A percentile compares a stretch with the other conserved stretches of the same genome.
These are phyloP conservation scores for Tetrax tetrax DNA, from an alignment of 2,113 vertebrate species.

Conservation along the genomic window DNA sequence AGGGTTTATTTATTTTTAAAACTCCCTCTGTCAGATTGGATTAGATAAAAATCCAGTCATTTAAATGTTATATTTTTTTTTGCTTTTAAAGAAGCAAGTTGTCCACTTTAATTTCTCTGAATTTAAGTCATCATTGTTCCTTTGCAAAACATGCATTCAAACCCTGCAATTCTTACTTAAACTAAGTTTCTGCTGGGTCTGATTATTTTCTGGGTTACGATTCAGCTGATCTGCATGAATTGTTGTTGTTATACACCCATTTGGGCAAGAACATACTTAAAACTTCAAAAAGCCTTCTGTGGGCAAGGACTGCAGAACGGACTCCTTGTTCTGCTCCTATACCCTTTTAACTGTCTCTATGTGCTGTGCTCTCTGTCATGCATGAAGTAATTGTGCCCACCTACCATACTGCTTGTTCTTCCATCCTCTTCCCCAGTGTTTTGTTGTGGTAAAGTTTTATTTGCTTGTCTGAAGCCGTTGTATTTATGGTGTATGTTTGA, in stretches of 20 bases:
- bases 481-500: neutral
- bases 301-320: neutral
- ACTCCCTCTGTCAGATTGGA: neutral
- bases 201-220: neutral
- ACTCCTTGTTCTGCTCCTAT: neutral
- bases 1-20: slow-evolving; percentile 49
- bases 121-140: neutral
- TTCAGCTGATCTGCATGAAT: neutral
- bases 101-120: neutral
- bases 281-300: neutral
- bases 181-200: neutral
- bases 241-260: neutral
- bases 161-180: neutral
- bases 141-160: neutral
- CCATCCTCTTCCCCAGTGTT: neutral
- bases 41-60: neutral
- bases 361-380: neutral
- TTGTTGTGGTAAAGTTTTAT: neutral
- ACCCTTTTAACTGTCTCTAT: neutral
- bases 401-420: neutral
- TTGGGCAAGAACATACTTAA: neutral
- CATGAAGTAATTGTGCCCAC: neutral
- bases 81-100: slow-evolving; percentile 6
- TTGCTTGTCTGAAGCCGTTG: fast-evolving
- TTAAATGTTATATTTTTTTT: neutral